Base-by-base conservation (phyloP, 2,888 invertebrate species). In the Drosophila stalkeri region DNA sequence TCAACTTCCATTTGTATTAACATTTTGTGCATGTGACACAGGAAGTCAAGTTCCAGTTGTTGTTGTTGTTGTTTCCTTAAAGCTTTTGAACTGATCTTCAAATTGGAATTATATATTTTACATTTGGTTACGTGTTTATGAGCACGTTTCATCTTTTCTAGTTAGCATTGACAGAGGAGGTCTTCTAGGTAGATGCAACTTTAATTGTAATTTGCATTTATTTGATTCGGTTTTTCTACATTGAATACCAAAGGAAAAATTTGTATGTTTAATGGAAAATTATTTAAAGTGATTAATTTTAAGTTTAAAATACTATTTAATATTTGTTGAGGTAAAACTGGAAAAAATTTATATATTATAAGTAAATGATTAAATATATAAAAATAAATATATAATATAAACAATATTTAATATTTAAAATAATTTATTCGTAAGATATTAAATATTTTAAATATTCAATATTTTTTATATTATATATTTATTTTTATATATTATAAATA, bases 11-110 rank as follows among this genome's bases (percentile, higher is more conserved):
- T 20, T 23, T 14, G 23, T 37, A 35, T 41, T 44, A 20, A 9
- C 35, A 49, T 39, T 59, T 75, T 47, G 43, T 49, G 66, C 56
- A 61, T 43, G 20, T 46, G 62, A 47, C 31, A 62, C 80, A 67
- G 80, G 75, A 77, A 80, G 64, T 67, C 12, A 41, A 41, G 31
- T 16, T 16, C 16, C 33, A 44, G 14, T 57, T 41, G 27, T 39
- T 52, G 16, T 23, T 23, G 20, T 14, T 23, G 9, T 27, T 27
- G 27, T 27, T n/a, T n/a, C n/a, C 6, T 14, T 1, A 20, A 12
- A 31, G 55, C 27, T 56, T 35, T 49, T 14, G 11, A 33, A 20
- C 16, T 35, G 39, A 44, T 52, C 60, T 39, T 11, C 23, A 35
- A 51, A 57, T 64, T n/a, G 11, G 39, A 35, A 14, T n/a, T 9